phyloP scores from a whole-genome alignment of 2,888 invertebrate species.

The Quadriops clusia region DNA sequence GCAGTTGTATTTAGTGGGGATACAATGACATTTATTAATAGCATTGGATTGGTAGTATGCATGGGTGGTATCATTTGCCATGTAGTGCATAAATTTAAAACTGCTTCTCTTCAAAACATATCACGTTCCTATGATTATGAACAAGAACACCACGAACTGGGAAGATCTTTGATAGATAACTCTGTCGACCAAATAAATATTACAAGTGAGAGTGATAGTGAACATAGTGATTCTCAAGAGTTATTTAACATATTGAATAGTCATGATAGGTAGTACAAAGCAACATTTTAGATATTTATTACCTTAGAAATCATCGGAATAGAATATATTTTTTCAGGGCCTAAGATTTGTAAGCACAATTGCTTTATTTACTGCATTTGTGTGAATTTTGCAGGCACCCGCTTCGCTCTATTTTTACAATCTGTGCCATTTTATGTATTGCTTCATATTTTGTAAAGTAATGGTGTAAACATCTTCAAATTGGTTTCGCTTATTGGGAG shows the following conservation, averaged over 20 bases:
- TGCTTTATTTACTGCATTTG: no score
- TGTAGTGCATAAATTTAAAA: conserved; percentile 55
- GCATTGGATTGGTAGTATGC: conserved; percentile 75
- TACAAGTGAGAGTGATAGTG: conserved; percentile 29
- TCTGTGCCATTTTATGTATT: no score
- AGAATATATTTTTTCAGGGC: no score
- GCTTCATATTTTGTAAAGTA: no score
- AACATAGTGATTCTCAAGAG: conserved; percentile 39
- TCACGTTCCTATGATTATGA: conserved; percentile 22
- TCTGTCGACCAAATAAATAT: conserved; percentile 19
- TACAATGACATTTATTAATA: conserved; percentile 68
- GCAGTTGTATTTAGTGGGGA: conserved; percentile 85
- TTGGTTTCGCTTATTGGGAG: no score
- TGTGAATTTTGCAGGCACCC: no score
- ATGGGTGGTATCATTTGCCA: conserved; percentile 80
- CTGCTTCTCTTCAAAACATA: conserved; percentile 3
- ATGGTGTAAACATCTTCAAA: no score
- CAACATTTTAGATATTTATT: no score
- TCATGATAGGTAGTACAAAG: conserved; percentile 27
- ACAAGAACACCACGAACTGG: conserved; percentile 25
- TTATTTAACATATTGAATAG: conserved; percentile 39
- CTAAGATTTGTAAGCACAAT: no score
- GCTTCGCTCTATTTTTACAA: no score
- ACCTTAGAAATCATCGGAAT: no score
- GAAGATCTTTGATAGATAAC: conserved; percentile 27